Evolutionary conservation across 2,888 invertebrate species (phyloP).

Genomic region (Caenorhabditis becei): DNA sequence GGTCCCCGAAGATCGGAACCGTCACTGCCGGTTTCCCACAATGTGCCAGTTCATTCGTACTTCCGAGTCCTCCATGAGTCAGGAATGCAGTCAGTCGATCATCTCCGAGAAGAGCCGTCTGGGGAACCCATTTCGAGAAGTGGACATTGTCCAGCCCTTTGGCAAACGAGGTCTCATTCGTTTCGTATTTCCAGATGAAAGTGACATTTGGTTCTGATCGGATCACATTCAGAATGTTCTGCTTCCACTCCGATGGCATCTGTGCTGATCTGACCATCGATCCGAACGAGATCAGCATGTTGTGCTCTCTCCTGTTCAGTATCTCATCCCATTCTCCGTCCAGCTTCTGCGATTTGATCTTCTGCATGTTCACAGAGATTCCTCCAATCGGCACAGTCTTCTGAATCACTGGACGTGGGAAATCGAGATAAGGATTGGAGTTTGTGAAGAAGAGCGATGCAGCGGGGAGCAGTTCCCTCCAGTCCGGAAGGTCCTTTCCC

Average conservation of each 20-base stretch:
- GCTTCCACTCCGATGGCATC: conserved; percentile 47
- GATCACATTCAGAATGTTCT: conserved; percentile 38
- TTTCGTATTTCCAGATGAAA: conserved; percentile 64
- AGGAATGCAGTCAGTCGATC: conserved; percentile 42
- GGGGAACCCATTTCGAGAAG: conserved; percentile 56
- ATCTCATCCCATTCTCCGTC: conserved; percentile 34
- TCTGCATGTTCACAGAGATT: conserved; percentile 58
- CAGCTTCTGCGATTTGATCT: conserved; percentile 33
- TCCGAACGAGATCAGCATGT: conserved; percentile 51
- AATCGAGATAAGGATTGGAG: conserved; percentile 65
- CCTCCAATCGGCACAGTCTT: conserved; percentile 66
- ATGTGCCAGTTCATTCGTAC: conserved; percentile 49
- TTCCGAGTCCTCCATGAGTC: conserved; percentile 60
- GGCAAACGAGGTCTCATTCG: conserved; percentile 35
- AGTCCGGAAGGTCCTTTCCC: conserved; percentile 24
- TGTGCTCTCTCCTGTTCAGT: conserved; percentile 25
- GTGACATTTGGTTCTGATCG: conserved; percentile 41
- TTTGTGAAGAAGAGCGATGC: conserved; percentile 61
- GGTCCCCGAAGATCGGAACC: conserved; percentile 43
- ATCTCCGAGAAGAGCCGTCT: conserved; percentile 52
- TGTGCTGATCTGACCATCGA: conserved; percentile 42
- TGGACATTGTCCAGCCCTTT: conserved; percentile 31
- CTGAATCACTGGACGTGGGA: conserved; percentile 59
- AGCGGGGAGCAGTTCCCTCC: conserved; percentile 52
- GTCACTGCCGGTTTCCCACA: conserved; percentile 47